Evolutionary conservation across 2,113 vertebrate species (phyloP), one percentile per base, ranked within the genome.

Genomic region (Herpetotheres cachinnans): DNA sequence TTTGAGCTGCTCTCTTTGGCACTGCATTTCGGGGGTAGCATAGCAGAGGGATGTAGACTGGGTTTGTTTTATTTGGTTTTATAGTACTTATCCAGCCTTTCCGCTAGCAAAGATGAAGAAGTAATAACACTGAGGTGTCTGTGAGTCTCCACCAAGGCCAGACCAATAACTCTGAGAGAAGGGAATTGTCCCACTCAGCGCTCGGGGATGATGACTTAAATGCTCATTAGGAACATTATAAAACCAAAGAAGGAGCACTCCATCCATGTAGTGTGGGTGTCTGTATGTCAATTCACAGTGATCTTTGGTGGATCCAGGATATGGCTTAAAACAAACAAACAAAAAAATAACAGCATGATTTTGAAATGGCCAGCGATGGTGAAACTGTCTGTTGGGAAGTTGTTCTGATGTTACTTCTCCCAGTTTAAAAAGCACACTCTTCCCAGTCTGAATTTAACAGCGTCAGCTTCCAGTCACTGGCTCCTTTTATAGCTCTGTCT

Each of bases 401-500:
- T n/a, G 36, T 77, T 69, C 67, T 90, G 70, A 13, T 73, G 82
- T 61, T 66, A 46, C 65, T 73, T 69, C 71, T 80, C 54, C 54
- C 74, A 15, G 3, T 50, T 91, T 49, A 49, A 24, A 79, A 85
- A 87, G 54, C 47, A 34, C 47, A 65, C 13, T 30, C 69, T 82
- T 91, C 70, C 87, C 84, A 65, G 58, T 52, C 71, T 80, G 92
- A 91, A 91, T 96, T 93, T 91, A 34, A 89, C 87, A n/a, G 78
- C 11, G 9, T 96, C 96, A 96, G 92, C 96, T 95, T 83, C 92
- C 93, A 96, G 95, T 82, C 93, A 77, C 82, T 5, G 2, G 30
- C 79, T 77, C 93, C 90, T 96, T 96, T 96, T 96, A 96, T 96
- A 24, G 46, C 93, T 95, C 92, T 96, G 96, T 96, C 96, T 91